Conservation (phyloP, 2,888 invertebrate genomes). For the Oxyteleia sp. region DNA sequence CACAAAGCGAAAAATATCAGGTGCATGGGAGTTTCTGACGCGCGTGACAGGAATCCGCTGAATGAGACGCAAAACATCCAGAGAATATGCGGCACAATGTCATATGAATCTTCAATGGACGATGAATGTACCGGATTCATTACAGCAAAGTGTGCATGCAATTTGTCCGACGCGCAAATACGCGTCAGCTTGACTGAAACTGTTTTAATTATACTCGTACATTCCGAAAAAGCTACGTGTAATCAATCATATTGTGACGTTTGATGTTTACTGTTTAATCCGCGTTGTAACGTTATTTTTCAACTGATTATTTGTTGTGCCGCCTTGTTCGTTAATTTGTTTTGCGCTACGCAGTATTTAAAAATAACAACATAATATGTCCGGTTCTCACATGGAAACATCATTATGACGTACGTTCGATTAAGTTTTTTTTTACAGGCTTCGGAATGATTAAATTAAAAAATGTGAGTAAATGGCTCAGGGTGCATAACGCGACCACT, state of each 20-base stretch:
- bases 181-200: conserved; percentile 55
- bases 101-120: conserved; percentile 60
- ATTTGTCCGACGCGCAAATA: conserved; percentile 57
- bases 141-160: conserved; percentile 57
- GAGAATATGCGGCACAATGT: conserved; percentile 50
- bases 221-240: conserved; percentile 44
- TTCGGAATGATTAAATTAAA: too few species aligned
- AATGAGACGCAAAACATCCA: conserved; percentile 56
- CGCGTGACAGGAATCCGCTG: conserved; percentile 78
- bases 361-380: background rate
- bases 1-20: conserved; percentile 47
- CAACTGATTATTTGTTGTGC: conserved; percentile 44
- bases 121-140: conserved; percentile 58
- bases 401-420: too few species aligned
- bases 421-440: too few species aligned
- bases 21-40: conserved; percentile 68
- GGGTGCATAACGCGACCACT: too few species aligned
- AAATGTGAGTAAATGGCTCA: too few species aligned
- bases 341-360: conserved; percentile 5
- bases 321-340: conserved; percentile 19
- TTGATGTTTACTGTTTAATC: conserved; percentile 52
- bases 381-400: background rate
- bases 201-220: conserved; percentile 57
- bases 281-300: conserved; percentile 29
- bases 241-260: conserved; percentile 55